These are phyloP conservation scores for Eciton burchellii DNA, from an alignment of 1,140 invertebrate species.

Conservation along the genomic window DNA sequence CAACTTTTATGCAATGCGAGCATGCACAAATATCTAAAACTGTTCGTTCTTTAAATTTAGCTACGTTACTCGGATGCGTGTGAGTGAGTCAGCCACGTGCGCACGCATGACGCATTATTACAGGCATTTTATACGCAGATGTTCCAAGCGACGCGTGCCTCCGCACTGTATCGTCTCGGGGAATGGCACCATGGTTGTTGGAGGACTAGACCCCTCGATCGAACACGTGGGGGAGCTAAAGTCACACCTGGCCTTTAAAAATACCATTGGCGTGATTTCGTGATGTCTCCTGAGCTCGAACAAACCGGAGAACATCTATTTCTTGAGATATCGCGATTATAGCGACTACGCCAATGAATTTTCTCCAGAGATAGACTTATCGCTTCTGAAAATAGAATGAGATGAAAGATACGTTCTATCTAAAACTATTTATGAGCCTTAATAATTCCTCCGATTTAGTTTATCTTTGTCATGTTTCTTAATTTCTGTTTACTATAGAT, in stretches of 20 bases:
- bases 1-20: no score
- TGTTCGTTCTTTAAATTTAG: constrained; percentile 1
- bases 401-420: neutral
- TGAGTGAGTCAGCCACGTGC: constrained; percentile 57
- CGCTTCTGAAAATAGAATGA: constrained; percentile 23
- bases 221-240: constrained; percentile 58
- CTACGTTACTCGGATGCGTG: neutral
- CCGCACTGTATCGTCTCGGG: constrained; percentile 32
- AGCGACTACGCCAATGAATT: constrained; percentile 23
- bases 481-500: no score
- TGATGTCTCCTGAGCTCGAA: constrained; percentile 31
- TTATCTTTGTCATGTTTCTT: no score
- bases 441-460: no score
- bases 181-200: constrained; percentile 31
- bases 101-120: constrained; percentile 54
- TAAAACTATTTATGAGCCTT: no score
- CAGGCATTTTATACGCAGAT: constrained; percentile 71
- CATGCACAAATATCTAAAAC: neutral
- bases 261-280: constrained; percentile 76
- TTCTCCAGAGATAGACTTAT: constrained; percentile 30
- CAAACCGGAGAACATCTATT: neutral
- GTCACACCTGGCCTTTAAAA: constrained; percentile 78
- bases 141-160: constrained; percentile 72
- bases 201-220: constrained; percentile 44
- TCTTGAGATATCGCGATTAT: neutral